Percentiles rank a stretch among this genome's conserved stretches.
Evolutionary conservation across 2,113 vertebrate genomes (phyloP).

Genomic region (Corvus moneduloides): DNA sequence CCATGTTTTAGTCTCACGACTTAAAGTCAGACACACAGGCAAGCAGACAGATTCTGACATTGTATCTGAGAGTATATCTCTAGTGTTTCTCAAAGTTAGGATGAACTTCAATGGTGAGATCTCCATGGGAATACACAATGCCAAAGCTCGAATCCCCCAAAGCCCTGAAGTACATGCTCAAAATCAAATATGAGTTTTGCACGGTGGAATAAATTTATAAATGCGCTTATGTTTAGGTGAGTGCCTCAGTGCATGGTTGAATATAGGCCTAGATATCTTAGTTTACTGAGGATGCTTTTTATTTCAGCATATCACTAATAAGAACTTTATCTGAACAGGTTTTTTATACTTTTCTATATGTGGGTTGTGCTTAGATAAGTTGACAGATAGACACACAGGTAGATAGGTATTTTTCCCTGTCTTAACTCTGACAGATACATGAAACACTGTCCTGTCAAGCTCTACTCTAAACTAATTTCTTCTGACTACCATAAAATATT

Average conservation of each 20-base stretch:
- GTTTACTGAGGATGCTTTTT: neutral
- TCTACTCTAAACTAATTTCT: neutral
- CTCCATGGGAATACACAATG: neutral
- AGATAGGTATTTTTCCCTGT: neutral
- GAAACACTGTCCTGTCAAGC: neutral
- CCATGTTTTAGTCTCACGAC: neutral
- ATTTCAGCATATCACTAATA: neutral
- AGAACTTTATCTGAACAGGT: neutral
- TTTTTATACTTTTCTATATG: neutral
- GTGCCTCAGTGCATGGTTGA: neutral
- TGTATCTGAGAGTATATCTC: neutral
- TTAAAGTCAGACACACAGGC: neutral
- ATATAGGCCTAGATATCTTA: neutral
- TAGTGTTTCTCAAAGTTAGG: neutral
- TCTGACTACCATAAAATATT: neutral
- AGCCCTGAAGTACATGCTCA: neutral
- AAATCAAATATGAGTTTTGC: neutral
- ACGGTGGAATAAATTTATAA: neutral
- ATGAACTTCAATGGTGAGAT: neutral
- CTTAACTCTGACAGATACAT: neutral
- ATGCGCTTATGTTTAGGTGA: neutral
- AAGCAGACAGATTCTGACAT: neutral
- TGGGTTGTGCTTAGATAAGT: neutral
- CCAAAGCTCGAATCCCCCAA: neutral
- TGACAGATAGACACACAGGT: neutral